Base-by-base conservation (phyloP, 2,888 invertebrate genomes). In the Drosophila buzzatii region DNA sequence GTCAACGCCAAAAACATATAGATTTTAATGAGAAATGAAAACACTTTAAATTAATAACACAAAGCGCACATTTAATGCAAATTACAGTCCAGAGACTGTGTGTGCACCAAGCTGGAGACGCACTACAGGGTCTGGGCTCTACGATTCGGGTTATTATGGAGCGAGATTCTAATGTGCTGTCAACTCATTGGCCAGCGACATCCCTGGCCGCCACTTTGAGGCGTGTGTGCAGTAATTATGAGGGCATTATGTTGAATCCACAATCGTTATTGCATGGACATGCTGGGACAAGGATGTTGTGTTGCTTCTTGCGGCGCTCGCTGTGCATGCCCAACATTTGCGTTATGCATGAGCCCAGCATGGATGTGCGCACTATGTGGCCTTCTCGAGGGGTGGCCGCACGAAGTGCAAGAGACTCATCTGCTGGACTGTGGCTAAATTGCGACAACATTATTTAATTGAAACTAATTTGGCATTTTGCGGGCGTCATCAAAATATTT, bases 401-500 rank as follows among this genome's bases (percentile, higher is more conserved):
- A 31, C 41, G 33, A 20, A 42, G 18, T 41, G 52, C 23, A 59
- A 18, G 31, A 18, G 31, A 35, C 60, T 61, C 45, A 59, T 20
- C 42, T 51, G 45, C 47, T 53, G 33, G 41, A 57, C 71, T 66
- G 72, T 52, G 68, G 76, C 83, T 77, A 72, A 89, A 90, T 82
- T 85, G 85, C 85, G 77, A 82, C 85, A 88, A 81, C 87, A 90
- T 90, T 85, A 90, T 90, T 82, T 91, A 91, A 91, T 91, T 91
- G 91, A 91, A 91, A 91, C 91, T 91, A 91, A 91, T 91, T 90
- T 87, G 76, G 82, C 84, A 74, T 86, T 90, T 85, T 90, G 90
- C 71, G 86, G 83, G 72, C 63, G 52, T 72, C 89, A 81, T 74
- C 81, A 79, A 83, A 85, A 90, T 88, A 76, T 82, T 73, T 82